These are phyloP conservation scores for Imbricaverruca yamaguchii DNA, from an alignment of 2,888 invertebrate genomes.

Conservation along the genomic window DNA sequence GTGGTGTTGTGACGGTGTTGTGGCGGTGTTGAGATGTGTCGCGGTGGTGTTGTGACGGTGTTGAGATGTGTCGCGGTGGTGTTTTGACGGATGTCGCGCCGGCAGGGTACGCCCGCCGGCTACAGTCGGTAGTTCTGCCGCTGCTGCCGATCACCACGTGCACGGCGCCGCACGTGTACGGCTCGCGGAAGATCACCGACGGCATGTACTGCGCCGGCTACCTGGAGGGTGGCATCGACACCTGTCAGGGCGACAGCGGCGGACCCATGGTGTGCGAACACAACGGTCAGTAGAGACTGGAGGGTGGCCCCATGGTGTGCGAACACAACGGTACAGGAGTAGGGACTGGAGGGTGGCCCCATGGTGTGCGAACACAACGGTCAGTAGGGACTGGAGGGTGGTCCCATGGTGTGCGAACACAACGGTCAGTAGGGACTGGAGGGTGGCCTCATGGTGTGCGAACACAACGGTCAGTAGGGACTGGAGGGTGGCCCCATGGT, in stretches of 20 bases:
- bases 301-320: constrained; percentile 69
- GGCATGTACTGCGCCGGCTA: constrained; percentile 76
- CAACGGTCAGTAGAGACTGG: not conserved
- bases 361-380: constrained; percentile 53
- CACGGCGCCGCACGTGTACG: constrained; percentile 57
- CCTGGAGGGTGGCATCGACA: constrained; percentile 64
- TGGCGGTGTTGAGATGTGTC: too few species aligned
- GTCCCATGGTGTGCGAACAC: constrained; percentile 62
- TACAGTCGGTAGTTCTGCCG: constrained; percentile 62
- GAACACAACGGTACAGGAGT: constrained; percentile 38
- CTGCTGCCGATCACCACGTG: constrained; percentile 58
- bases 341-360: constrained; percentile 56
- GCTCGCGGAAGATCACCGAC: constrained; percentile 51
- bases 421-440: not conserved
- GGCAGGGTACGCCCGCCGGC: constrained; percentile 54
- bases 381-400: constrained; percentile 47
- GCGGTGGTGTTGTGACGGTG: too few species aligned
- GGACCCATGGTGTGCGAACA: constrained; percentile 67
- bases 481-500: constrained; percentile 64
- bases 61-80: too few species aligned
- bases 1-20: too few species aligned
- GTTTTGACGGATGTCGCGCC: too few species aligned
- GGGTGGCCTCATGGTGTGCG: constrained; percentile 70
- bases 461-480: constrained; percentile 36
- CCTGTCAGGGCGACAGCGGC: constrained; percentile 77